Base-by-base conservation (phyloP, 2,888 invertebrate genomes). In the Aphodius sticticus region DNA sequence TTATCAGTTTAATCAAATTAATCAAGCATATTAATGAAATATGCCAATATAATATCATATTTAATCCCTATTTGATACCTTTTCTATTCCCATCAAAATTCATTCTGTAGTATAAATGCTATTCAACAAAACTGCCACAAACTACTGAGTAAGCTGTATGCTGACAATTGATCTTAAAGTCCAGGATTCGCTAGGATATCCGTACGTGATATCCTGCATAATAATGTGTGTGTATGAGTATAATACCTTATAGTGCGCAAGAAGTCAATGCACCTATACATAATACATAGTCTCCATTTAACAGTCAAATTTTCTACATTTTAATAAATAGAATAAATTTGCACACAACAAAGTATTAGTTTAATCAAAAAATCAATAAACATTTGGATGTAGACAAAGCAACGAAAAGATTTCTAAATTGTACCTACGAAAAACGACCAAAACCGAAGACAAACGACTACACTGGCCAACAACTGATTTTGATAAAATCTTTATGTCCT, bases 131-230 rank as follows among this genome's bases (percentile, higher is more conserved):
- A 53, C 53, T 53, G 53, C 53, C 12, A 9, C 53, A 53, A 53
- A 53, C 53, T 53, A 53, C 53, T 53, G 53, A 53, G 53, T 12
- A 53, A 53, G 6, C 53, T 3, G 53, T 53, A 3, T 53, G 12
- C 12, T 53, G 53, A 53, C 53, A 53, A 53, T 53, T 53, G 53
- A 53, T 53, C 53, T 71, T 79, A 53, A 26, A 71, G 76, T 6
- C 26, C 14, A 79, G 69, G 14, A 69, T 53, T 79, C 78, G 78
- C 78, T 81, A 79, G 82, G 81, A 80, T 76, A 80, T 78, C 76
- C 77, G 69, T 81, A 82, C 82, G 82, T 82, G 82, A 82, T 79
- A 78, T 82, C 82, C 82, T 81, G 82, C 81, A 80, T 80, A 77
- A 53, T 53, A 53, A 53, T 53, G 53, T 53, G 12, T 53, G 53